Conservation (phyloP, 1,140 invertebrate species). For the Saccostrea cuccullata region DNA sequence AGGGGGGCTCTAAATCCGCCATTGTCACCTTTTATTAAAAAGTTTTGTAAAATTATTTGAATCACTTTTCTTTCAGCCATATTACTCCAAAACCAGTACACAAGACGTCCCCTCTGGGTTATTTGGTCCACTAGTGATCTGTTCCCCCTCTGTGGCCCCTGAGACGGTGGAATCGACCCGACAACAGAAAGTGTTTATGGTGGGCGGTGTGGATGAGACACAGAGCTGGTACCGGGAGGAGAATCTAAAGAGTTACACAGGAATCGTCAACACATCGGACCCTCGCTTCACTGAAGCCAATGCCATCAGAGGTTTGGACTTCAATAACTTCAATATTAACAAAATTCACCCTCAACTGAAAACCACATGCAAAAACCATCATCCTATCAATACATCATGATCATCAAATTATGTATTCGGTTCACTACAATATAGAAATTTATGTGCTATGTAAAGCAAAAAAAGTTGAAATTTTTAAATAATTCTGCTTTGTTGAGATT, state of each 20-base stretch:
- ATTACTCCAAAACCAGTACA: neutral
- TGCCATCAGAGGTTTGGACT: neutral
- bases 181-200: conserved; percentile 2
- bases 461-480: neutral
- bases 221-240: conserved; percentile 14
- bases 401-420: neutral
- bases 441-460: neutral
- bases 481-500: neutral
- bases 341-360: too few species aligned
- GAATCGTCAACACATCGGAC: neutral
- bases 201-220: conserved; percentile 4
- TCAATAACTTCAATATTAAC: neutral
- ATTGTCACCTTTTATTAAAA: neutral
- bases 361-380: too few species aligned
- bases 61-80: neutral
- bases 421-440: neutral
- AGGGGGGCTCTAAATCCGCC: too few species aligned
- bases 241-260: neutral
- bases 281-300: neutral
- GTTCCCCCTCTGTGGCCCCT: neutral
- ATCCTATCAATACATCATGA: too few species aligned
- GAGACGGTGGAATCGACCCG: too few species aligned
- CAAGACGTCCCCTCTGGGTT: neutral
- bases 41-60: neutral
- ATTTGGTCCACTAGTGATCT: conserved; percentile 18